Percentiles rank a stretch among this genome's conserved stretches.
These are phyloP conservation scores for Anoncus sp. DNA, from an alignment of 2,888 invertebrate genomes.

Conservation along the genomic window DNA sequence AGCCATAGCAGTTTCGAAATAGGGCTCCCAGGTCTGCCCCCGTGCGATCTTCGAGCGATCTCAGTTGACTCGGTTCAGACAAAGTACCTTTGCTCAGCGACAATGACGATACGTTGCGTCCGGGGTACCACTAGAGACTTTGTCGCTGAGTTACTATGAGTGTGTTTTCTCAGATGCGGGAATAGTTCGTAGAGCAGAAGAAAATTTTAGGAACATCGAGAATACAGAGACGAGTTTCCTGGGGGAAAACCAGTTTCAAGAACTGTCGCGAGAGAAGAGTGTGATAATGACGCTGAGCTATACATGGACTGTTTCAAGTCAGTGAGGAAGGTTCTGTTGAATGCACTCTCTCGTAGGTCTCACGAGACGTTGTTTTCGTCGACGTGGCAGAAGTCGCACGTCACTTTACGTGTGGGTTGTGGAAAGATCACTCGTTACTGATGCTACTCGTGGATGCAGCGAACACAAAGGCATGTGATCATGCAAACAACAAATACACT, in stretches of 20 bases:
- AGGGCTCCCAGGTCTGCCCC: slow-evolving; percentile 17
- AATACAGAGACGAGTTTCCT: slow-evolving; percentile 5
- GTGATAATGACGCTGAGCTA: slow-evolving; percentile 1
- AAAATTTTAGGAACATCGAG: slow-evolving; percentile 7
- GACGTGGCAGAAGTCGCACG: slow-evolving; percentile 30
- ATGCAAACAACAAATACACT: slow-evolving; percentile 7
- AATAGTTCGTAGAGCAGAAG: neutral
- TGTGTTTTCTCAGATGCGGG: slow-evolving; percentile 28
- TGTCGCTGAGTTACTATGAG: slow-evolving; percentile 13
- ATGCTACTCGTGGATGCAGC: slow-evolving; percentile 11
- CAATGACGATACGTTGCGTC: slow-evolving; percentile 23
- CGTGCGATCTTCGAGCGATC: slow-evolving; percentile 44
- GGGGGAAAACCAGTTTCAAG: slow-evolving; percentile 2
- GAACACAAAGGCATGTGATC: slow-evolving; percentile 2
- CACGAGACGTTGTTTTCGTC: slow-evolving; percentile 7
- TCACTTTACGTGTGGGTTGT: neutral
- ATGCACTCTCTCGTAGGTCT: neutral
- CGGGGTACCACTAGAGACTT: slow-evolving; percentile 19
- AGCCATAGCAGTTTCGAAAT: slow-evolving; percentile 48
- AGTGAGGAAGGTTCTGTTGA: slow-evolving; percentile 4
- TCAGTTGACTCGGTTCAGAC: slow-evolving; percentile 53
- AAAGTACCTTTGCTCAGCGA: slow-evolving; percentile 4
- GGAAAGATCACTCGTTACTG: slow-evolving; percentile 10
- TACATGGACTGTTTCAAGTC: neutral
- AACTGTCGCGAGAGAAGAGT: neutral